Conservation (phyloP, 2,888 invertebrate genomes). For the Xestia ashworthii region DNA sequence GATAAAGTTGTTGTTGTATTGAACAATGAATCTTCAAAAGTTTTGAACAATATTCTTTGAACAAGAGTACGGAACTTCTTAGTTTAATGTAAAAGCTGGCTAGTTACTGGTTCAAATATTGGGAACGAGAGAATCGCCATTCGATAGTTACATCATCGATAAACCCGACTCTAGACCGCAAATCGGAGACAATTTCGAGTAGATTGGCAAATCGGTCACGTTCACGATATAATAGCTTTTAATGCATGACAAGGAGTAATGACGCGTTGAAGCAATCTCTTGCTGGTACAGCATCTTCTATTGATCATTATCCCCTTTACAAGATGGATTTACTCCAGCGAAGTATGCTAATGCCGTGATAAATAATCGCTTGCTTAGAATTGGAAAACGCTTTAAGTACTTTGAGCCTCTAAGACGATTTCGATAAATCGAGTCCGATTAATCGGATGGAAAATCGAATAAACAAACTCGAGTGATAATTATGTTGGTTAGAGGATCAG, state of each 20-base stretch:
- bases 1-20: conserved; percentile 19
- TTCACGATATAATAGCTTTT: conserved; percentile 74
- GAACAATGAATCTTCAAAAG: conserved; percentile 28
- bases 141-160: conserved; percentile 49
- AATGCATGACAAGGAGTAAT: conserved; percentile 76
- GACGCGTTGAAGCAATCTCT: conserved; percentile 68
- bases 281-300: conserved; percentile 45
- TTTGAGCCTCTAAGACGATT: conserved; percentile 63
- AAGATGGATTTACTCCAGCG: conserved; percentile 57
- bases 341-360: conserved; percentile 65
- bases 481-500: conserved; percentile 47
- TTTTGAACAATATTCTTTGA: conserved; percentile 14
- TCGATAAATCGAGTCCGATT: conserved; percentile 62
- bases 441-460: conserved; percentile 61
- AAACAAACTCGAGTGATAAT: conserved; percentile 60
- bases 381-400: conserved; percentile 62
- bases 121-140: neutral
- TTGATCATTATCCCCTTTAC: conserved; percentile 58
- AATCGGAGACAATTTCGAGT: conserved; percentile 62
- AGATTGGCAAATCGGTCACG: conserved; percentile 73
- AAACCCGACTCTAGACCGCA: conserved; percentile 45
- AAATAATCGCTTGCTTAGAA: conserved; percentile 65
- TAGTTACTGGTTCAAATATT: conserved; percentile 14
- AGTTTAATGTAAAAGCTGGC: neutral
- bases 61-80: conserved; percentile 8